Conservation (phyloP, 2,113 vertebrate species). For the Trematomus loennbergii region DNA sequence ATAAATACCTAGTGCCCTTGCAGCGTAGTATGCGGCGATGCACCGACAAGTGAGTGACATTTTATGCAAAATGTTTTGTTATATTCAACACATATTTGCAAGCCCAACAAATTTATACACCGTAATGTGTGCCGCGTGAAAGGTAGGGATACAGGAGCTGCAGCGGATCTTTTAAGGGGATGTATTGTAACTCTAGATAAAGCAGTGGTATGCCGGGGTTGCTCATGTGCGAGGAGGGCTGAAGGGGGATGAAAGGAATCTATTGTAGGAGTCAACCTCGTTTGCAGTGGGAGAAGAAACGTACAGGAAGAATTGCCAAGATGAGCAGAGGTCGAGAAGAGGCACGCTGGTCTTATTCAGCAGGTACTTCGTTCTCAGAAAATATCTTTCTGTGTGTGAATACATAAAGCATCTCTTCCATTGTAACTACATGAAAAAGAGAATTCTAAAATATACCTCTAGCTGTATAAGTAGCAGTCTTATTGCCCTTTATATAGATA, state of each 20-base stretch:
- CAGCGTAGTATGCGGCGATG: constrained; percentile 9
- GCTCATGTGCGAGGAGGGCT: not conserved
- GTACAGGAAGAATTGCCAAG: not conserved
- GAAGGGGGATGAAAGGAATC: constrained; percentile 31
- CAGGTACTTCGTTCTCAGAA: not conserved
- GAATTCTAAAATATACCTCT: not conserved
- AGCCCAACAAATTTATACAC: not conserved
- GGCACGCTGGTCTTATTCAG: not conserved
- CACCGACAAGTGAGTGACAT: constrained; percentile 3
- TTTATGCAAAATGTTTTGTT: constrained; percentile 3
- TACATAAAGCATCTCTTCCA: not conserved
- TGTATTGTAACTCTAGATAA: constrained; percentile 17
- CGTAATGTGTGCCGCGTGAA: not conserved
- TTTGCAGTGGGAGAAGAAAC: constrained; percentile 16
- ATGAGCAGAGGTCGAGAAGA: not conserved
- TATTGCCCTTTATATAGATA: not conserved
- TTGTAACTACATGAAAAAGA: constrained; percentile 5
- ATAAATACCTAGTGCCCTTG: constrained; percentile 28
- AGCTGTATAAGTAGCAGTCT: not conserved
- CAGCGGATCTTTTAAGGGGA: constrained; percentile 10
- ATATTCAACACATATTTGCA: constrained; percentile 11
- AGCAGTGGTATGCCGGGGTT: not conserved
- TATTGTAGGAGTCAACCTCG: constrained; percentile 26
- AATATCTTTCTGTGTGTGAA: not conserved
- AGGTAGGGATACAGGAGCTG: not conserved